A percentile compares a stretch with the other conserved stretches of the same genome.
phyloP scores from a whole-genome alignment of 2,797 vertebrate genomes.

The Sphaeramia orbicularis region DNA sequence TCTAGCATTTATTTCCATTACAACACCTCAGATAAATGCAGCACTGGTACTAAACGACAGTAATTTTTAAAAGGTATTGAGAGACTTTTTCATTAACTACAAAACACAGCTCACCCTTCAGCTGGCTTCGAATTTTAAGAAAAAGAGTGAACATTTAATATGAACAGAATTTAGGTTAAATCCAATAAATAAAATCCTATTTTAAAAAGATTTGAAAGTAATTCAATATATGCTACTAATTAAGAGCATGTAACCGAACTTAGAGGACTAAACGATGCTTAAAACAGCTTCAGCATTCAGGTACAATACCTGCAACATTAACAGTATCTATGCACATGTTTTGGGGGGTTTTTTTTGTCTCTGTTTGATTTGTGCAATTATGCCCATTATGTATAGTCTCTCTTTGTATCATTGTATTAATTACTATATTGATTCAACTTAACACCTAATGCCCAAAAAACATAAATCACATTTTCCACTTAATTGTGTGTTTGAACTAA shows the following conservation, averaged over 20 bases:
- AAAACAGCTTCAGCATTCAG: not conserved
- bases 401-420: slow-evolving; percentile 70
- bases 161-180: not conserved
- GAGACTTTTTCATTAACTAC: slow-evolving; percentile 6
- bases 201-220: no score
- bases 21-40: not conserved
- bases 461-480: slow-evolving; percentile 77
- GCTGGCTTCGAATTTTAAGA: not conserved
- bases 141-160: not conserved
- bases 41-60: not conserved
- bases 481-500: slow-evolving; percentile 79
- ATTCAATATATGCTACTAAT: no score
- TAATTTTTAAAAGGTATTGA: not conserved
- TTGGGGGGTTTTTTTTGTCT: slow-evolving; percentile 55
- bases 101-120: slow-evolving; percentile 1
- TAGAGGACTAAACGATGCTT: not conserved
- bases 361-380: slow-evolving; percentile 70
- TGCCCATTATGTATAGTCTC: slow-evolving; percentile 60
- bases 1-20: not conserved
- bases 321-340: slow-evolving; percentile 29
- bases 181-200: not conserved
- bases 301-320: slow-evolving; percentile 37
- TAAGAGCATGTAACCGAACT: no score
- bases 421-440: slow-evolving; percentile 78
- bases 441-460: slow-evolving; percentile 77